These are phyloP conservation scores for Gallinago stenura DNA, from an alignment of 2,797 vertebrate genomes.

Conservation along the genomic window DNA sequence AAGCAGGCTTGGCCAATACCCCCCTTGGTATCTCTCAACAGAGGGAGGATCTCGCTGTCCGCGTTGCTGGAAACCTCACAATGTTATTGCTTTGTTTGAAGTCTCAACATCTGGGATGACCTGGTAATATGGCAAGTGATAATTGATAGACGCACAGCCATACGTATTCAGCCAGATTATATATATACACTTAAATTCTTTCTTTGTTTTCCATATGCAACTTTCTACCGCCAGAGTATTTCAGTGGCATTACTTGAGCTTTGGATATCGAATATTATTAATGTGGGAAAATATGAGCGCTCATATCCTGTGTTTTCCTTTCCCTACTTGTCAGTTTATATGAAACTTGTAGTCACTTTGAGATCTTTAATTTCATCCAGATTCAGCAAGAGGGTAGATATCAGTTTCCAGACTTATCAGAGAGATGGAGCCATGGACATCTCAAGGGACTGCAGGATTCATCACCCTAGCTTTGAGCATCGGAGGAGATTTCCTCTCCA, in stretches of 20 bases:
- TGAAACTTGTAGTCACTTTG: background rate
- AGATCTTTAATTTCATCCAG: background rate
- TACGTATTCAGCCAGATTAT: background rate
- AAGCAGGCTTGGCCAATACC: background rate
- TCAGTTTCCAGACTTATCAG: background rate
- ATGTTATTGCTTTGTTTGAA: background rate
- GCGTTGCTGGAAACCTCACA: background rate
- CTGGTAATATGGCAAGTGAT: background rate
- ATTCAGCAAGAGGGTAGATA: background rate
- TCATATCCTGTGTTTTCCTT: background rate
- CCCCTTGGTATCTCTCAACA: rapidly evolving
- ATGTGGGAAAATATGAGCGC: background rate
- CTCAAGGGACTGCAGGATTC: background rate
- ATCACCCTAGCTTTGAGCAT: background rate
- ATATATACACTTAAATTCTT: background rate
- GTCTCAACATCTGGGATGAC: background rate
- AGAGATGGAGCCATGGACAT: rapidly evolving
- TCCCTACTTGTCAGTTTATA: background rate
- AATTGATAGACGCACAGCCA: background rate
- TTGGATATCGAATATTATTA: background rate
- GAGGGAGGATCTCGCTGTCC: rapidly evolving
- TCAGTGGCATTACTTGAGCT: background rate
- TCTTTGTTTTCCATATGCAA: background rate
- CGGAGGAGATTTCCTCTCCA: background rate
- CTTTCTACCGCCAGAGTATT: background rate